Evolutionary conservation across 1,140 invertebrate genomes (phyloP), one percentile per base, ranked within the genome.

Genomic region (Oncopeltus fasciatus): DNA sequence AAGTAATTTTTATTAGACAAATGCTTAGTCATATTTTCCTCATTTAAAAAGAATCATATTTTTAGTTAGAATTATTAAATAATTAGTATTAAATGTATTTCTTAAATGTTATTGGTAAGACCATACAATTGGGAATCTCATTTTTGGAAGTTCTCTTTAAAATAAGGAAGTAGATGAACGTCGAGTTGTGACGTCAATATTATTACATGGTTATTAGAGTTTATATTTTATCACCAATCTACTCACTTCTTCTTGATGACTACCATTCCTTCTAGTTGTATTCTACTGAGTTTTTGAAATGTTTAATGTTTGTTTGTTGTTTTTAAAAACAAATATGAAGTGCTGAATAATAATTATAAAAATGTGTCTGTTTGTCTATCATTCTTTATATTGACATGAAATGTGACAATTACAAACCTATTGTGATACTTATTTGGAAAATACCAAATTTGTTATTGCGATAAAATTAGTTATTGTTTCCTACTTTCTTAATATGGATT

Each of bases 401-500:
- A 38, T 38, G 31, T 38, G 31, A 38, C 31, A 38, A 8, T 38
- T 38, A 14, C 14, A 38, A 38, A 38, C 31, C 31, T 38, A 8
- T 38, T 8, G 31, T 8, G 5, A 5, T 5, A 38, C 5, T 38
- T 5, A 8, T 5, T 8, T 8, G 5, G 31, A 38, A 5, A 38
- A 8, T 38, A 38, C 14, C 5, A 8, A 38, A 8, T 38, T 38
- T 38, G 5, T 8, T 38, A 38, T 38, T 38, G 5, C 31, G 5
- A 38, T 38, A 8, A 38, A 8, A 38, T 38, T 38, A 38, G n/a
- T n/a, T 38, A 8, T 38, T 38, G 31, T 8, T 38, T 38, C 5
- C 31, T 8, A 38, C 5, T 53, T 53, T 24, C 44, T 18, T 53
- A 57, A 21, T 26, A 68, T 68, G 67, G 67, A 68, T 65, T 53